Conservation (phyloP, 1,140 invertebrate species). For the Papilio machaon region DNA sequence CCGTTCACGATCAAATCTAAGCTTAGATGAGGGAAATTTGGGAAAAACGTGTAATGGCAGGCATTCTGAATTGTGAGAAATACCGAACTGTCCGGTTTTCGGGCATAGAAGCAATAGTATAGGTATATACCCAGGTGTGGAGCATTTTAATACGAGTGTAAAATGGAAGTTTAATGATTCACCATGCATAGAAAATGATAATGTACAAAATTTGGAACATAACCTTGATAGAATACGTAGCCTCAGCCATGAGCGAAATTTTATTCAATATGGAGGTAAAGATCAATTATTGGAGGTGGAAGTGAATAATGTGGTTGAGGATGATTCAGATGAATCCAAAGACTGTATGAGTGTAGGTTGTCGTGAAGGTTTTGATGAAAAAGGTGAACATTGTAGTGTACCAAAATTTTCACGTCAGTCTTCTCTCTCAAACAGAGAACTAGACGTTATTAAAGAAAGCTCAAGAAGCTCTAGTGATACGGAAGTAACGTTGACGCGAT, state of each 20-base stretch:
- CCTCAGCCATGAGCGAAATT: slow-evolving; percentile 71
- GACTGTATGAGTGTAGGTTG: slow-evolving; percentile 56
- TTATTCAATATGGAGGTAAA: slow-evolving; percentile 60
- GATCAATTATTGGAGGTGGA: slow-evolving; percentile 77
- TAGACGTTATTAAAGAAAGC: slow-evolving; percentile 81
- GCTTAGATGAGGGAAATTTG: slow-evolving; percentile 79
- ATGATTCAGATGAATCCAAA: slow-evolving; percentile 72
- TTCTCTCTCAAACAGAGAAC: slow-evolving; percentile 77
- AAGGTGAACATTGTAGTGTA: slow-evolving; percentile 67
- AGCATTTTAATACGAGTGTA: slow-evolving; percentile 78
- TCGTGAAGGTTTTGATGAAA: slow-evolving; percentile 72
- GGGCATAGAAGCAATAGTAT: slow-evolving; percentile 81
- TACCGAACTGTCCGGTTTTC: slow-evolving; percentile 77
- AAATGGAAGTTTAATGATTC: slow-evolving; percentile 79
- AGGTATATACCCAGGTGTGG: slow-evolving; percentile 73
- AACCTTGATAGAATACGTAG: slow-evolving; percentile 79
- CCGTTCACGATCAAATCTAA: slow-evolving; percentile 78
- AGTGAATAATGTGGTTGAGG: slow-evolving; percentile 68
- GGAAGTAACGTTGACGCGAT: slow-evolving; percentile 80
- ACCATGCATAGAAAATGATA: slow-evolving; percentile 66
- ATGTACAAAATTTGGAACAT: slow-evolving; percentile 73
- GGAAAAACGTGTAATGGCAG: slow-evolving; percentile 78
- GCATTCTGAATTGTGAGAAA: slow-evolving; percentile 81
- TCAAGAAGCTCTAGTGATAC: slow-evolving; percentile 81
- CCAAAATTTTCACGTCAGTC: slow-evolving; percentile 78